These are phyloP conservation scores for zebrafish (Danio rerio) DNA, from an alignment of 2,113 vertebrate genomes.

Conservation along the genomic window DNA sequence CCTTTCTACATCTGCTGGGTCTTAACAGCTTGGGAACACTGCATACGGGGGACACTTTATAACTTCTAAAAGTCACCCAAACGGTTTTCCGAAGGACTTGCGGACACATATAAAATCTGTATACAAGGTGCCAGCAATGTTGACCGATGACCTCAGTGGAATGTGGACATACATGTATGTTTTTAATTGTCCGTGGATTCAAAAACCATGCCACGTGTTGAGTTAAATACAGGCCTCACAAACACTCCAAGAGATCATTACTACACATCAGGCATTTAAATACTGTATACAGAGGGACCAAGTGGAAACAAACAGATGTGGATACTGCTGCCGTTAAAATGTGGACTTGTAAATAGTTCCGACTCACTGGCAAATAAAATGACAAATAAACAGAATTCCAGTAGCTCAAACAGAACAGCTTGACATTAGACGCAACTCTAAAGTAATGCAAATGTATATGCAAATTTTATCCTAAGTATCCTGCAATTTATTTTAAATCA, in stretches of 20 bases:
- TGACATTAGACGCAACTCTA: too few relatives aligned
- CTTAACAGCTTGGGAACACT: conserved; percentile 71
- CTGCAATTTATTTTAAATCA: too few relatives aligned
- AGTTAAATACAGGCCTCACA: conserved; percentile 68
- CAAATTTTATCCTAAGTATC: too few relatives aligned
- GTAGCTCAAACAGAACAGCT: too few relatives aligned
- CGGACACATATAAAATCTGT: conserved; percentile 68
- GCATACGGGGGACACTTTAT: conserved; percentile 47
- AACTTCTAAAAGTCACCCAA: conserved; percentile 48
- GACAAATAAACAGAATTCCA: not conserved
- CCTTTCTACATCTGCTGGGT: conserved; percentile 52
- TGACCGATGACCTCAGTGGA: conserved; percentile 70
- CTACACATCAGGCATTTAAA: conserved; percentile 42
- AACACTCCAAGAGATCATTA: conserved; percentile 41
- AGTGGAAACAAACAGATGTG: conserved; percentile 31
- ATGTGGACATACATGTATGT: conserved; percentile 69
- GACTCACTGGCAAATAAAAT: not conserved
- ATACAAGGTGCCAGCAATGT: conserved; percentile 75
- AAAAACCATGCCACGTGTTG: conserved; percentile 70
- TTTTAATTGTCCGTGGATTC: conserved; percentile 66
- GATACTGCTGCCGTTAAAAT: conserved; percentile 20
- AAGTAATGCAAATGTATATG: too few relatives aligned
- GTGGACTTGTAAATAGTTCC: conserved; percentile 11
- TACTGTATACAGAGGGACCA: conserved; percentile 44
- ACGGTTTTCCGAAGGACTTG: conserved; percentile 55